Conservation (phyloP, 1,140 invertebrate species). For the Branchinecta lindahli region DNA sequence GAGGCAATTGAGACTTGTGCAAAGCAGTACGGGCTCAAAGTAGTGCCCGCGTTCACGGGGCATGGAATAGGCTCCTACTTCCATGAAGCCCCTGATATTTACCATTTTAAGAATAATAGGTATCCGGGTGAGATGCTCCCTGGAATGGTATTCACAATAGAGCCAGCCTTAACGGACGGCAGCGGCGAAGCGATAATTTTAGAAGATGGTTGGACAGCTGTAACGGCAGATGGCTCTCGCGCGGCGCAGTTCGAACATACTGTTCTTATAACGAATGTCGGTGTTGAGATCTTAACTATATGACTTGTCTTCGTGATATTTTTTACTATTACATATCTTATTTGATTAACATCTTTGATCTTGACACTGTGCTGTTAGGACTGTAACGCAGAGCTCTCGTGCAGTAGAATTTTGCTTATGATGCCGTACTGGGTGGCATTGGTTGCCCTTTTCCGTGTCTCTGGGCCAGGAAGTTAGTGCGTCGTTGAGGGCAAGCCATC, state of each 20-base stretch:
- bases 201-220: slow-evolving; percentile 74
- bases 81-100: slow-evolving; percentile 78
- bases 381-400: no score
- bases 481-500: no score
- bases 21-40: slow-evolving; percentile 41
- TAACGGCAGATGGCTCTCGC: slow-evolving; percentile 56
- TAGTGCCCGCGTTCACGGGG: slow-evolving; percentile 65
- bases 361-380: no score
- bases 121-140: slow-evolving; percentile 54
- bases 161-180: slow-evolving; percentile 70
- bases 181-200: slow-evolving; percentile 45
- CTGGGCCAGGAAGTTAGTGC: no score
- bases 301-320: neutral
- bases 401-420: no score
- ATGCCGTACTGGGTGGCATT: no score
- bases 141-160: slow-evolving; percentile 89
- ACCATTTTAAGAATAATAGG: slow-evolving; percentile 46
- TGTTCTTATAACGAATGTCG: slow-evolving; percentile 57
- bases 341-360: no score
- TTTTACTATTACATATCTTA: no score
- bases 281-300: slow-evolving; percentile 50
- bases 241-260: slow-evolving; percentile 86
- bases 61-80: slow-evolving; percentile 88
- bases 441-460: no score
- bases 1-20: slow-evolving; percentile 46